Base-by-base conservation (phyloP, 2,113 vertebrate genomes). In the Neolamprologus toae region DNA sequence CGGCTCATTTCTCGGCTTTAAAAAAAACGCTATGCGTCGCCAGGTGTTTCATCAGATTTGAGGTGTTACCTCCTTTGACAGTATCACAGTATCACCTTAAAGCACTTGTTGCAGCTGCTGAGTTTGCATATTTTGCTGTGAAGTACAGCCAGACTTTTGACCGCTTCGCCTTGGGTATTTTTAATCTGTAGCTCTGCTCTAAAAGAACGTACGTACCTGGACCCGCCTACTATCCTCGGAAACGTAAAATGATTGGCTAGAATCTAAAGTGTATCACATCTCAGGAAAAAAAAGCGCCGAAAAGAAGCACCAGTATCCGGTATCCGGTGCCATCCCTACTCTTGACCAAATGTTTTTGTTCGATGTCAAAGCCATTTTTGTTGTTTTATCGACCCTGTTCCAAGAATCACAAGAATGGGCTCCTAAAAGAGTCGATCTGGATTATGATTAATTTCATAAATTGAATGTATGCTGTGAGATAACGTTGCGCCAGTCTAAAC, bases 341-440 rank as follows among this genome's bases (percentile, higher is more conserved):
- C 14, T 31, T 63, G 9, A 63, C 28, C 16, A 11, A 21, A 37
- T 1, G 5, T 19, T 13, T 68, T 21, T 68, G 19, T 40, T 68
- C 31, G 2, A 35, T 63, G 35, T 40, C 4, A 21, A 40, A 0
- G 63, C 0, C 33, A 68, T 21, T 21, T 37, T 9, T 68, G 35
- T 13, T 21, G 11, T 68, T 68, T 40, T 40, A 68, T 6, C 0
- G 0, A n/a, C 10, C 19, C 63, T 5, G 33, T 68, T 68, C 7
- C 33, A 21, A 37, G 4, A 66, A 66, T 66, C 61, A 37, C 19
- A 35, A 37, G 16, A 33, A 33, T 35, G 8, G 59, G 3, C 61
- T 66, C 31, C 10, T 37, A 35, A 66, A 37, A 66, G 19, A n/a
- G 35, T 13, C 4, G 0, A 2, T 37, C 7, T 68, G 0, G 63